Conservation (phyloP, 1,140 invertebrate species). For the Drosophila tristis region DNA sequence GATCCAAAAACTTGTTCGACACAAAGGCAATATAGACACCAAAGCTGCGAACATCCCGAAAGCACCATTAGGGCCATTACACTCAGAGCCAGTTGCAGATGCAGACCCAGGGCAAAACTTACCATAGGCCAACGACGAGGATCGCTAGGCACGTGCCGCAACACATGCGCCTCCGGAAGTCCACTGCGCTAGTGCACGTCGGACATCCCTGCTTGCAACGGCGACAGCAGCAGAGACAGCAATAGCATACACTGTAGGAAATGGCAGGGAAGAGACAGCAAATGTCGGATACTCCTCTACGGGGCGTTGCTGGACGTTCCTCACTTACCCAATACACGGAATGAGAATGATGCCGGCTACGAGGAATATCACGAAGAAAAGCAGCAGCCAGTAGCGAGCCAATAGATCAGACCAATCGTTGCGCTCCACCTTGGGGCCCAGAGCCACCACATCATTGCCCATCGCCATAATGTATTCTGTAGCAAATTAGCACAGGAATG, state of each 20-base stretch:
- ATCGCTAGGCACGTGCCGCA: constrained; percentile 90
- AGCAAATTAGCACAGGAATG: background rate
- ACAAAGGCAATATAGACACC: constrained; percentile 94
- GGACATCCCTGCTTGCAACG: constrained; percentile 90
- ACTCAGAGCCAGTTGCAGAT: too few species aligned
- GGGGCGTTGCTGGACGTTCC: too few species aligned
- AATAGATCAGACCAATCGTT: constrained; percentile 85
- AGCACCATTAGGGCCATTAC: constrained; percentile 1
- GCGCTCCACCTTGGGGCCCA: constrained; percentile 82
- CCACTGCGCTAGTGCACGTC: constrained; percentile 90
- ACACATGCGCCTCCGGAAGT: constrained; percentile 90
- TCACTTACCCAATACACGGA: constrained; percentile 86
- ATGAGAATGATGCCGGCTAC: constrained; percentile 87
- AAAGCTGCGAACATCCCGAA: constrained; percentile 77
- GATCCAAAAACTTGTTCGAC: constrained; percentile 92
- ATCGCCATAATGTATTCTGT: constrained; percentile 64
- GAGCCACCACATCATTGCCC: constrained; percentile 37
- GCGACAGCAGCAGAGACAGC: constrained; percentile 93
- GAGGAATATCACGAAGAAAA: constrained; percentile 85
- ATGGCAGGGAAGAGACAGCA: too few species aligned
- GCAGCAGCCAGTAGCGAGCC: constrained; percentile 86
- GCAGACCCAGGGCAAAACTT: constrained; percentile 83
- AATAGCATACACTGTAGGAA: constrained; percentile 88
- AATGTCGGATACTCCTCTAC: constrained; percentile 22
- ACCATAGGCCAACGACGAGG: constrained; percentile 91